phyloP scores from a whole-genome alignment of 2,888 invertebrate species.

The Drosophila falleni region DNA sequence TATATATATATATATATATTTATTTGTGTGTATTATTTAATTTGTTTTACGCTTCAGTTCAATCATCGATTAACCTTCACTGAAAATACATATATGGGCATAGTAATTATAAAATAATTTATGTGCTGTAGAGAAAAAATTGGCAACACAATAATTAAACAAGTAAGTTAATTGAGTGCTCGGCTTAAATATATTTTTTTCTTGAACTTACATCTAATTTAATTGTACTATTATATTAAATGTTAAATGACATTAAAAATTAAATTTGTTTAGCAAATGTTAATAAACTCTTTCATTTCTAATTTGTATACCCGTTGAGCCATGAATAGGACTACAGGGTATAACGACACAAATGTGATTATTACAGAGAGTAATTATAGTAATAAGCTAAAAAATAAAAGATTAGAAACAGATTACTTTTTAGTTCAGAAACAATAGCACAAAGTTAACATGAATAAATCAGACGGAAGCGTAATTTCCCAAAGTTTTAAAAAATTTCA shows the following conservation, averaged over 20 bases:
- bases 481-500: not conserved
- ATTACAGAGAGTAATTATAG: not conserved
- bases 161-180: not conserved
- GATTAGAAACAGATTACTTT: slow-evolving; percentile 2
- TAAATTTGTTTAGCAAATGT: not conserved
- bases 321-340: not conserved
- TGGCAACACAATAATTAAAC: slow-evolving; percentile 4
- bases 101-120: slow-evolving; percentile 51
- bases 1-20: not conserved
- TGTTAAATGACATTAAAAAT: no score
- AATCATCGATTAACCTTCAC: slow-evolving; percentile 49
- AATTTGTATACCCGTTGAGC: not conserved
- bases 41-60: slow-evolving; percentile 37
- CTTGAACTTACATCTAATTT: not conserved
- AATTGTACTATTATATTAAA: no score
- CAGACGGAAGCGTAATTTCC: not conserved
- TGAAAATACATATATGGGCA: slow-evolving; percentile 52
- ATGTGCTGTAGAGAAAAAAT: slow-evolving; percentile 6
- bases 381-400: not conserved
- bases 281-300: not conserved
- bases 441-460: not conserved
- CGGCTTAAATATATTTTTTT: not conserved
- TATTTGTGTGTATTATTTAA: slow-evolving; percentile 1
- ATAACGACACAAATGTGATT: not conserved
- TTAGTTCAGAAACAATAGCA: not conserved